Conservation (phyloP, 1,140 invertebrate species). For the Drosophila nikananu region DNA sequence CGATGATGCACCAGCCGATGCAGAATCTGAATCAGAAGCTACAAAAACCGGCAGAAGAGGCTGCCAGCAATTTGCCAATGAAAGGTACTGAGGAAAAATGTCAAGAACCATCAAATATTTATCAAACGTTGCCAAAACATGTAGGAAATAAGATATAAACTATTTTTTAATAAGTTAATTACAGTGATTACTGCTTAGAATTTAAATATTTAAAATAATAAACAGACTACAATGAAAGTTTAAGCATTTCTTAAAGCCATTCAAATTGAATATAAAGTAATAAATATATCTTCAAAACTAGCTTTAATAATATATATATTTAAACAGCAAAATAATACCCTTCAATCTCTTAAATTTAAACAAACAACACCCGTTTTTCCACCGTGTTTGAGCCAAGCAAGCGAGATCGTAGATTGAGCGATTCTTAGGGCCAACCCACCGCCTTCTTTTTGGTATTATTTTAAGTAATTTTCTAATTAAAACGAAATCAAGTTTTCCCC, state of each 20-base stretch:
- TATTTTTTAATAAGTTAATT: no score
- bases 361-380: slow-evolving; percentile 11
- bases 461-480: slow-evolving; percentile 81
- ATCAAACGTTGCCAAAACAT: background rate
- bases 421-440: slow-evolving; percentile 71
- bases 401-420: slow-evolving; percentile 67
- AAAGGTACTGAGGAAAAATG: slow-evolving; percentile 28
- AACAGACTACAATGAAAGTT: background rate
- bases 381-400: slow-evolving; percentile 12
- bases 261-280: no score
- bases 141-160: no score
- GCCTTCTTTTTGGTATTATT: slow-evolving; percentile 78
- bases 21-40: slow-evolving; percentile 39
- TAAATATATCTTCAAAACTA: background rate
- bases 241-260: no score
- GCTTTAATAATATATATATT: background rate
- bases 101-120: background rate
- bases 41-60: slow-evolving; percentile 30
- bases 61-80: slow-evolving; percentile 52
- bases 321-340: no score
- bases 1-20: slow-evolving; percentile 21
- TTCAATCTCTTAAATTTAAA: background rate
- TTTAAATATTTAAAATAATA: background rate
- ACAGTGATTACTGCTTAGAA: background rate
- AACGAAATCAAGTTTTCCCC: slow-evolving; percentile 45